phyloP scores from a whole-genome alignment of 2,113 vertebrate species.

The Neopipo cinnamomea region DNA sequence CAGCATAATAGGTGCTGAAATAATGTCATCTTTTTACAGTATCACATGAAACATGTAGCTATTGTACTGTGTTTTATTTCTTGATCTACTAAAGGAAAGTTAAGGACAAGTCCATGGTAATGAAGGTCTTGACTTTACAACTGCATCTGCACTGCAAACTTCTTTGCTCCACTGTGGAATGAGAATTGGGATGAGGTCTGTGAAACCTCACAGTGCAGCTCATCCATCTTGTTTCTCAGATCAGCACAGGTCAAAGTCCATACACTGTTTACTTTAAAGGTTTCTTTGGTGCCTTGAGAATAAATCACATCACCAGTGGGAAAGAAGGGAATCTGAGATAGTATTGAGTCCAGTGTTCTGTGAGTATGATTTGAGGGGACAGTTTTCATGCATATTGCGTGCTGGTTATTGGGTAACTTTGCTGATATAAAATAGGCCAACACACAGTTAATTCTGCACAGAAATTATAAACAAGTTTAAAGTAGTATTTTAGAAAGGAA shows the following conservation, averaged over 20 bases:
- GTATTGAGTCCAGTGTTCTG: background rate
- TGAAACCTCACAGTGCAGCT: background rate
- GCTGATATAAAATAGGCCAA: background rate
- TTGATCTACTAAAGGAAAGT: background rate
- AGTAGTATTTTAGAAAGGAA: background rate
- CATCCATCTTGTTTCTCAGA: background rate
- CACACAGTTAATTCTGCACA: background rate
- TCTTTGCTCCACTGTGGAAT: background rate
- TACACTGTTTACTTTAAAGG: background rate
- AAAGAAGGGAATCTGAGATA: background rate
- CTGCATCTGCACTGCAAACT: background rate
- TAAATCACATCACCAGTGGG: background rate
- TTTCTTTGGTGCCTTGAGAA: background rate
- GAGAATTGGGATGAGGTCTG: background rate
- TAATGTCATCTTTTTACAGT: background rate
- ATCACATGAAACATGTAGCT: background rate
- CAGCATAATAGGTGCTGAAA: background rate
- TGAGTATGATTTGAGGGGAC: background rate
- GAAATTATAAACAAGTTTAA: background rate
- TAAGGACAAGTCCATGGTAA: background rate
- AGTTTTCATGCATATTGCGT: background rate
- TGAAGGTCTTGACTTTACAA: background rate
- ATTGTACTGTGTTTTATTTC: background rate
- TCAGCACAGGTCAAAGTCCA: background rate
- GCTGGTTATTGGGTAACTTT: background rate